Evolutionary conservation across 2,888 invertebrate species (phyloP).

Genomic region (Platynereis dumerilii): DNA sequence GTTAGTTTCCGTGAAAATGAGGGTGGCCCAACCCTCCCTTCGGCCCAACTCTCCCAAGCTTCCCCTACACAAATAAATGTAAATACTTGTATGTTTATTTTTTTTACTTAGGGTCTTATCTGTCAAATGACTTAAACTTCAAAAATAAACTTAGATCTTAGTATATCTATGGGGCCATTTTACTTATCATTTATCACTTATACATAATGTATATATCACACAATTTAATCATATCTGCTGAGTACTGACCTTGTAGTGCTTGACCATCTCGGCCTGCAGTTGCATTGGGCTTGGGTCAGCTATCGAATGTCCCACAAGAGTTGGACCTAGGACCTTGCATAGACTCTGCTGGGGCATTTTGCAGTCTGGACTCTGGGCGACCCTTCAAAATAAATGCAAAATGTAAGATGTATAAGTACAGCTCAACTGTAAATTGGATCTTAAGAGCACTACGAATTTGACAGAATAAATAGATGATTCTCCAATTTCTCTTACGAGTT

Average conservation of each 20-base stretch:
- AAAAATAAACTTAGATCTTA: no score
- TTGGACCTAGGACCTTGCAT: slow-evolving; percentile 91
- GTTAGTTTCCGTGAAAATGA: no score
- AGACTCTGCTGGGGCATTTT: slow-evolving; percentile 92
- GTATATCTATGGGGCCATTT: no score
- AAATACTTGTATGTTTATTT: no score
- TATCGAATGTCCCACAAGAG: slow-evolving; percentile 87
- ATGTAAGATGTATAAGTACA: neutral
- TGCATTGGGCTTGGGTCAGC: slow-evolving; percentile 70
- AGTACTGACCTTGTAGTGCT: slow-evolving; percentile 67
- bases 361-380: slow-evolving; percentile 81
- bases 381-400: slow-evolving; percentile 67
- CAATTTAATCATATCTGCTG: no score
- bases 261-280: slow-evolving; percentile 79
- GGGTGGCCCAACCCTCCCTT: no score
- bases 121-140: no score
- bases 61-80: no score
- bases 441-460: neutral
- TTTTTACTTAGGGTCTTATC: no score
- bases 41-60: no score
- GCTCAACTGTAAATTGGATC: neutral
- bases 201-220: neutral
- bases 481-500: no score
- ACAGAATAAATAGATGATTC: no score
- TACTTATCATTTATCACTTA: neutral